Conservation (phyloP, 2,113 vertebrate species). For the Theristicus caerulescens region DNA sequence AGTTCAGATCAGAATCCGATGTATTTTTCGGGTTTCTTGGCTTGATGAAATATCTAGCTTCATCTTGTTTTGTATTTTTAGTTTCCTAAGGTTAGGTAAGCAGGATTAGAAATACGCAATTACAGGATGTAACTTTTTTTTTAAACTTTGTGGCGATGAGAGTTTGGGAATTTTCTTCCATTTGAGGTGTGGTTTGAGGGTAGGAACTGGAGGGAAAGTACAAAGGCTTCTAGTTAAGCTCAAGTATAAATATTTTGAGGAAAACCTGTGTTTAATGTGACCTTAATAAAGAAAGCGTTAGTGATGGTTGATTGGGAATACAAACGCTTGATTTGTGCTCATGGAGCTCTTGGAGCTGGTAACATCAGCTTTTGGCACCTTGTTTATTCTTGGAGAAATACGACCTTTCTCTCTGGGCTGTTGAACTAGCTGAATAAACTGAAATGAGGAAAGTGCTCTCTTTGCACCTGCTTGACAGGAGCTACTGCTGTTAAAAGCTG, state of each 20-base stretch:
- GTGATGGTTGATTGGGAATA: neutral
- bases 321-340: neutral
- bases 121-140: neutral
- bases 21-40: neutral
- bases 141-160: neutral
- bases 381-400: neutral
- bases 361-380: neutral
- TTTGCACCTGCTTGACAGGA: neutral
- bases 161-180: neutral
- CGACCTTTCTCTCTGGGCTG: neutral
- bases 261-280: neutral
- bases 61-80: neutral
- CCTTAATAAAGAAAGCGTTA: neutral
- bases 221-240: neutral
- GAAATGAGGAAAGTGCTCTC: neutral
- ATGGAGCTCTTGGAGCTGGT: neutral
- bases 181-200: neutral
- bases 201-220: neutral
- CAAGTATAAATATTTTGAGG: neutral
- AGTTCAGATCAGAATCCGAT: neutral
- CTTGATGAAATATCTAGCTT: neutral
- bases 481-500: neutral
- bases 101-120: neutral
- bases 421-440: neutral
- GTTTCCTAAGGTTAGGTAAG: neutral